A percentile compares a stretch with the other conserved stretches of the same genome.
phyloP scores from a whole-genome alignment of 2,888 invertebrate genomes.

The Drosophila mettleri region DNA sequence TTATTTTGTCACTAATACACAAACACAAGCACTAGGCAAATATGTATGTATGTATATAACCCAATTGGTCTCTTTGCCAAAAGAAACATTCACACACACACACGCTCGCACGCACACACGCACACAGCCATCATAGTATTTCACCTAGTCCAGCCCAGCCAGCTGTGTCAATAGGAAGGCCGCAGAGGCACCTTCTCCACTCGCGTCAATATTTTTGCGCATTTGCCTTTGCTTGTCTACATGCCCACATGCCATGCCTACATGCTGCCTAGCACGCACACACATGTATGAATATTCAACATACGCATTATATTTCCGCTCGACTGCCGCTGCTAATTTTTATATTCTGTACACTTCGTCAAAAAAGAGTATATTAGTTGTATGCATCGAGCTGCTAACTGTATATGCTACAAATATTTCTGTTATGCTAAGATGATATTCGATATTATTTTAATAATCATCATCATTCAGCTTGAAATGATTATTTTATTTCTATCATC shows the following conservation, averaged over 20 bases:
- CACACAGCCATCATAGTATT: conserved; percentile 4
- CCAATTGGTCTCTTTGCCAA: conserved; percentile 57
- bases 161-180: conserved; percentile 69
- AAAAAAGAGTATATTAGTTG: conserved; percentile 3
- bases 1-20: conserved; percentile 56
- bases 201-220: conserved; percentile 51
- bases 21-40: conserved; percentile 30
- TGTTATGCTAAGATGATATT: background rate
- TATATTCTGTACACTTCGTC: conserved; percentile 2
- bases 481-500: background rate
- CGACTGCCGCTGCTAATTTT: conserved; percentile 66
- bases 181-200: conserved; percentile 33
- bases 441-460: background rate
- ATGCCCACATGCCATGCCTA: conserved; percentile 49
- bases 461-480: too few species aligned
- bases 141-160: conserved; percentile 45
- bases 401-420: background rate
- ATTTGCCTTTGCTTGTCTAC: conserved; percentile 55
- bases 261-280: conserved; percentile 45
- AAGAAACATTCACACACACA: conserved; percentile 19
- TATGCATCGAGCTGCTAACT: background rate
- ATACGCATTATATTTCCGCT: conserved; percentile 80
- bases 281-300: conserved; percentile 17
- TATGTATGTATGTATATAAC: conserved; percentile 29
- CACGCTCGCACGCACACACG: conserved; percentile 4